Evolutionary conservation across 1,140 invertebrate species (phyloP).

Genomic region (Planococcus citri): DNA sequence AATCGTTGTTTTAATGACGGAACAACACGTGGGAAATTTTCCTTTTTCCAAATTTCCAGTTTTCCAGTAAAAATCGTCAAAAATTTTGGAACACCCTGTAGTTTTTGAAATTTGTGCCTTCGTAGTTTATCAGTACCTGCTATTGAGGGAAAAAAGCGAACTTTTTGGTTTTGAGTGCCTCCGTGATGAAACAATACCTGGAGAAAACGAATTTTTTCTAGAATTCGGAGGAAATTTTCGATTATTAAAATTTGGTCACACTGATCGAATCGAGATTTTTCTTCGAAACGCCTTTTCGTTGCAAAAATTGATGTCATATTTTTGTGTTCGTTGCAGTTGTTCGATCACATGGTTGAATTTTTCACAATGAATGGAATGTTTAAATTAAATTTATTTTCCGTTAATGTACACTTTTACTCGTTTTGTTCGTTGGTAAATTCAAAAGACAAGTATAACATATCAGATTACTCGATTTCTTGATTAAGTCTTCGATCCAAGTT

Average conservation of each 20-base stretch:
- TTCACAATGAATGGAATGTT: slow-evolving; percentile 15
- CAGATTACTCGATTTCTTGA: slow-evolving; percentile 15
- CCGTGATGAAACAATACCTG: too few species aligned
- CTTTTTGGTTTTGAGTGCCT: too few species aligned
- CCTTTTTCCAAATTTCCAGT: too few species aligned
- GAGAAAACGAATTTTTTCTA: too few species aligned
- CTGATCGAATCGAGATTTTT: background rate
- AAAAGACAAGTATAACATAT: slow-evolving; percentile 16
- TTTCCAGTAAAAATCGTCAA: too few species aligned
- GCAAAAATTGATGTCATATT: background rate
- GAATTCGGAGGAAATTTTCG: background rate
- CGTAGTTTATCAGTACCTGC: too few species aligned
- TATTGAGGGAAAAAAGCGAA: too few species aligned
- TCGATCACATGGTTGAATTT: slow-evolving; percentile 15
- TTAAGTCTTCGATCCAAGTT: background rate
- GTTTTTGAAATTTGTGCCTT: too few species aligned
- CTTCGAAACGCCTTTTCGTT: background rate
- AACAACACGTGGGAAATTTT: too few species aligned
- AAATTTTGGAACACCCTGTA: too few species aligned
- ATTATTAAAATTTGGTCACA: background rate
- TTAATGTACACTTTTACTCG: slow-evolving; percentile 6
- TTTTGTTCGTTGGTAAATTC: slow-evolving; percentile 6
- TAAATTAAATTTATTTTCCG: slow-evolving; percentile 10
- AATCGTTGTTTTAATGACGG: too few species aligned
- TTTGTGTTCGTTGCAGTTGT: slow-evolving; percentile 16